Evolutionary conservation across 2,113 vertebrate species (phyloP), one percentile per base, ranked within the genome.

Genomic region (Neopipo cinnamomea): DNA sequence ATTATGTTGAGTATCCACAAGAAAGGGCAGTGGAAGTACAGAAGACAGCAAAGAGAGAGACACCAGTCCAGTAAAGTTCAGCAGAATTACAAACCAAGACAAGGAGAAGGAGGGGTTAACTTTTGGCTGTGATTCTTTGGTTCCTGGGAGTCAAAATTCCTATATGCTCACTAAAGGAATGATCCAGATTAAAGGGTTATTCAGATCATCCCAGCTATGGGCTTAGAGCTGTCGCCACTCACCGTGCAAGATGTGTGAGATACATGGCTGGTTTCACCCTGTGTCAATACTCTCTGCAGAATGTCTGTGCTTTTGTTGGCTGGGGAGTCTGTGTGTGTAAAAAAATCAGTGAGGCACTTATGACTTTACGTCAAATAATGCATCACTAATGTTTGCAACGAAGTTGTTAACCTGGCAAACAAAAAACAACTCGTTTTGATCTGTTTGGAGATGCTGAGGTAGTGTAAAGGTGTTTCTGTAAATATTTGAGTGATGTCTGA

Each of bases 331-430:
- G 44, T 37, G 47, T 15, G 14, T 71, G 12, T 12, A 33, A 35
- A 61, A 61, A 39, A 52, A 5, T 5, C 50, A 24, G 10, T 6
- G 6, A 72, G 15, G 41, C n/a, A 58, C 6, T n/a, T 58, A 24
- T 0, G 28, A 27, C 10, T 25, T 42, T 67, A 58, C 19, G 73
- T 39, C 35, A 68, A 50, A 42, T 42, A 84, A 66, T 10, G 12
- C 35, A 44, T 65, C 0, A 0, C 11, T 59, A 37, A n/a, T 8
- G 6, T 52, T 5, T 50, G 14, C 37, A 74, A 17, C 5, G 23
- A 72, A 79, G 30, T 6, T 70, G 19, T 24, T 27, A 84, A n/a
- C 24, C 39, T 35, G 33, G 49, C 49, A 65, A 89, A 50, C 14
- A 55, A 55, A 66, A 66, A 6, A 0, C 9, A 50, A 6, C 5